phyloP scores from a whole-genome alignment of 2,113 vertebrate species.

The Plectropomus leopardus region DNA sequence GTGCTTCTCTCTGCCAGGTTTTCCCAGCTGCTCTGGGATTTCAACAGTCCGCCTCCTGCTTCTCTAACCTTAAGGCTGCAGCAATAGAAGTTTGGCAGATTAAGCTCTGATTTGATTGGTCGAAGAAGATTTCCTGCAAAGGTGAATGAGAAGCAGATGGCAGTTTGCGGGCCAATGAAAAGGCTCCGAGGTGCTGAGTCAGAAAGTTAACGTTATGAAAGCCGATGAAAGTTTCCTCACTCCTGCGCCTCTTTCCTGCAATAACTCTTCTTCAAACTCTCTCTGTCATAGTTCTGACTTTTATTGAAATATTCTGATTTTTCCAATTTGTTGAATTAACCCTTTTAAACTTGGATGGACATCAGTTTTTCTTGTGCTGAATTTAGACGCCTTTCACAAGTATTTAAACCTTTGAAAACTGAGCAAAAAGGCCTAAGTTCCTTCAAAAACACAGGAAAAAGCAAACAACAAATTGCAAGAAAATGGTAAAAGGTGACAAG shows the following conservation, averaged over 20 bases:
- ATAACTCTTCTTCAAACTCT: not conserved
- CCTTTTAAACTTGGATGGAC: no score
- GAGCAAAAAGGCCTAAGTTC: no score
- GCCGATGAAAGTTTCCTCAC: constrained; percentile 59
- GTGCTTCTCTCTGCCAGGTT: constrained; percentile 28
- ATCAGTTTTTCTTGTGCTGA: no score
- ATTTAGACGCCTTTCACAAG: no score
- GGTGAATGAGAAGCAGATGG: constrained; percentile 79
- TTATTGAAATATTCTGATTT: not conserved
- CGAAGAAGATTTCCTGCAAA: constrained; percentile 65
- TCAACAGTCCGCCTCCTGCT: constrained; percentile 48
- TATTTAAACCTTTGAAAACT: no score
- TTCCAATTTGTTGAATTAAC: not conserved
- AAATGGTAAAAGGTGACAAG: no score
- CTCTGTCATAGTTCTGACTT: not conserved
- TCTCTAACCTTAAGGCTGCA: constrained; percentile 54
- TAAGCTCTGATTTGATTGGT: constrained; percentile 70
- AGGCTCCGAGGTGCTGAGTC: constrained; percentile 66
- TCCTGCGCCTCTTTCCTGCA: constrained; percentile 28
- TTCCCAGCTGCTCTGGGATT: constrained; percentile 57
- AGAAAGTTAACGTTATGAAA: constrained; percentile 68
- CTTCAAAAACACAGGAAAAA: no score
- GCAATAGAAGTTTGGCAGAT: constrained; percentile 54
- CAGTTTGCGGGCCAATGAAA: constrained; percentile 52
- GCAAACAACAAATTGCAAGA: no score